Percentiles rank a stretch among this genome's conserved stretches.
Conservation (phyloP, 2,113 vertebrate genomes). For the Protobothrops mucrosquamatus region DNA sequence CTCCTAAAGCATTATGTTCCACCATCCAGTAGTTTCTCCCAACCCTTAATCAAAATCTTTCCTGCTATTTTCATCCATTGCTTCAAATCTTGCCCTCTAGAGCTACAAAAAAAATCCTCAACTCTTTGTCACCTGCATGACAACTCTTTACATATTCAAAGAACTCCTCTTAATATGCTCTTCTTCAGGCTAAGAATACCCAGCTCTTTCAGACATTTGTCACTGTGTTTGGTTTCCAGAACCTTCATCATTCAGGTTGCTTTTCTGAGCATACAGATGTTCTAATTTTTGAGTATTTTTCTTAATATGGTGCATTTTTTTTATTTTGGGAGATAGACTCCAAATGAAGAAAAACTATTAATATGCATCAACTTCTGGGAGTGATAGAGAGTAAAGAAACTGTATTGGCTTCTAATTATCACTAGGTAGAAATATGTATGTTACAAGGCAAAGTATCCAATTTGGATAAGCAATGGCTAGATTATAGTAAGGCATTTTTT, state of each 20-base stretch:
- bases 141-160: background rate
- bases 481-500: background rate
- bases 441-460: background rate
- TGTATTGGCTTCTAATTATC: background rate
- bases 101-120: background rate
- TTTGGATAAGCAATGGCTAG: background rate
- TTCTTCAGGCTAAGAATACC: background rate
- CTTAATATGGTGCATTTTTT: background rate
- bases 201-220: background rate
- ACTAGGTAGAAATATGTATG: background rate
- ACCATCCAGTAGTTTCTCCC: background rate
- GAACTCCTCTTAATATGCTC: background rate
- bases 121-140: background rate
- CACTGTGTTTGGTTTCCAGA: background rate
- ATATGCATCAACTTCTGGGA: background rate
- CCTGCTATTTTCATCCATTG: background rate
- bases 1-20: background rate
- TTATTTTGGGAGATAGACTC: background rate
- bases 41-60: background rate
- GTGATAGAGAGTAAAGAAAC: background rate
- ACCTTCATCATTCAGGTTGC: background rate
- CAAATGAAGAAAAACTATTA: background rate
- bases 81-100: background rate
- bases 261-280: background rate
- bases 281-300: background rate